These are phyloP conservation scores for Laodelphax striatellus DNA, from an alignment of 1,140 invertebrate species.

Conservation along the genomic window DNA sequence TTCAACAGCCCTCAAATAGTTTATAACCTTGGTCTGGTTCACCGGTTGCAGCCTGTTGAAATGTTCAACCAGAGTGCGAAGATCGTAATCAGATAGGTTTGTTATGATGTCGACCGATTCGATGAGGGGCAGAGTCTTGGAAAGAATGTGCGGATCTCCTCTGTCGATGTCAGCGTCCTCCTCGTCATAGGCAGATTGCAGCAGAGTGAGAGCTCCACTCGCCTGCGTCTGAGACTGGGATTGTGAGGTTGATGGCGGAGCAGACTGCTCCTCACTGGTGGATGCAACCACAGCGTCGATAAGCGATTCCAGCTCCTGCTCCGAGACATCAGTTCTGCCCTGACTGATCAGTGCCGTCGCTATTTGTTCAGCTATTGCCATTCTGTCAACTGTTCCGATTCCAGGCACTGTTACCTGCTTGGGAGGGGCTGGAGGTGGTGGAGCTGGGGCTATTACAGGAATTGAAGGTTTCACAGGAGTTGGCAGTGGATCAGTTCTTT, in stretches of 20 bases:
- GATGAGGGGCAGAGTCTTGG: background rate
- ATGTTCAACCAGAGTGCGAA: conserved; percentile 1
- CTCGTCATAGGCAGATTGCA: conserved; percentile 13
- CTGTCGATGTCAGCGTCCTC: background rate
- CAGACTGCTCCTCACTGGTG: conserved; percentile 37
- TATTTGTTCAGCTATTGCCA: conserved; percentile 62
- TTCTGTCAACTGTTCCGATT: conserved; percentile 53
- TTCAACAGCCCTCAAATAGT: background rate
- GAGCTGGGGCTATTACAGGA: background rate
- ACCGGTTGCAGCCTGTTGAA: background rate
- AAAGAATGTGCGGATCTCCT: background rate
- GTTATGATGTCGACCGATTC: background rate
- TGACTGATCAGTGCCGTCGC: conserved; percentile 60
- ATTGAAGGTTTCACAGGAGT: background rate
- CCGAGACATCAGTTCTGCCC: conserved; percentile 62
- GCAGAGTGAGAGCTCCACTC: conserved; percentile 5
- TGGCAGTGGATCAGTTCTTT: background rate
- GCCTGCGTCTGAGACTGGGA: conserved; percentile 4
- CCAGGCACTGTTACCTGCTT: conserved; percentile 49
- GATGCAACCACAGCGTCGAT: conserved; percentile 62
- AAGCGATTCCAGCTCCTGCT: conserved; percentile 59
- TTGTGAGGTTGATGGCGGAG: conserved; percentile 20
- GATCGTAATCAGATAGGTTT: background rate
- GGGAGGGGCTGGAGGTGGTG: conserved; percentile 12
- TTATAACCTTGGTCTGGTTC: background rate